Base-by-base conservation (phyloP, 1,140 invertebrate genomes). In the Drosophila jambulina region DNA sequence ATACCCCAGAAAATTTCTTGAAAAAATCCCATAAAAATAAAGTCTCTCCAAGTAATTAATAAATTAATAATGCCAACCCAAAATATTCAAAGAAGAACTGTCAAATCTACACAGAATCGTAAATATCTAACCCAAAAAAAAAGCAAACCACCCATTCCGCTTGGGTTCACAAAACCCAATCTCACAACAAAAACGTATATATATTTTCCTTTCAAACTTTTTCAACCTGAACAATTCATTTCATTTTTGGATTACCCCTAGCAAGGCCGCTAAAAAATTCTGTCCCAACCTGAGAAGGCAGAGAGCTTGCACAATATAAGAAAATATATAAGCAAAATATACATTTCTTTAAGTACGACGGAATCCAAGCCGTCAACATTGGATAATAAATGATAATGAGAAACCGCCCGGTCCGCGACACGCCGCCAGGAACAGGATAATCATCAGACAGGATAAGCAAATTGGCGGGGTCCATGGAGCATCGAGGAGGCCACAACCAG, bases 341-440 rank as follows among this genome's bases (percentile, higher is more conserved):
- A 53, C 40, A 70, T 70, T 29, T 77, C 62, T 56, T 61, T 19
- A 4, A 29, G 32, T 45, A 53, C 25, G 27, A 67, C 23, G 29
- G 56, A 83, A 82, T 70, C 43, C 45, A 75, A 75, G 60, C 62
- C 63, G 49, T 70, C 60, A 79, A 82, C 75, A 60, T 56, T 34
- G 80, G 70, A 82, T 78, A 79, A 82, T 75, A 82, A 83, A 82
- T 83, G 80, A 67, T 83, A 83, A 83, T 83, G 75, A 83, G 80
- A 78, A 64, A 54, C 75, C 25, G 51, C 21, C 69, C 43, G 65
- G 65, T 34, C 34, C 42, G 59, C 64, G 64, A 68, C 49, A 69
- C 32, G 68, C 65, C 46, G 65, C 53, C 69, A 40, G 72, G 62
- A 63, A 67, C 49, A 77, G 53, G 63, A 77, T 67, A 68, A 68